Percentiles rank a stretch among this genome's conserved stretches.
phyloP scores from a whole-genome alignment of 2,113 vertebrate species.

The Diphyllodes magnificus region DNA sequence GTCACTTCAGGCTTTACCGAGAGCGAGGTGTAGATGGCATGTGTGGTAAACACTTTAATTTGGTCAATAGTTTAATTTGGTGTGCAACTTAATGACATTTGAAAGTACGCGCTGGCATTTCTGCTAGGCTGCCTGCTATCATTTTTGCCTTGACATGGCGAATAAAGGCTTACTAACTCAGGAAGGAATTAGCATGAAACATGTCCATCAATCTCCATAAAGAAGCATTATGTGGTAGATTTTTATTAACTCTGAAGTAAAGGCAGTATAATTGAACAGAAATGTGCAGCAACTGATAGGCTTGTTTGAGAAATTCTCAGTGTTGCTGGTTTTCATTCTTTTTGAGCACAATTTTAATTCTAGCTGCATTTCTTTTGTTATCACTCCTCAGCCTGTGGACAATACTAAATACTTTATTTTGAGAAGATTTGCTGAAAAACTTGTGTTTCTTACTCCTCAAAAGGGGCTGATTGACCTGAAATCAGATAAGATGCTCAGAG shows the following conservation, averaged over 20 bases:
- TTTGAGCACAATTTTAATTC: conserved; percentile 17
- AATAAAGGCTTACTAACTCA: conserved; percentile 59
- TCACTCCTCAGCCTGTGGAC: neutral
- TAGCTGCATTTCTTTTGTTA: neutral
- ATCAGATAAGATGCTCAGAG: conserved; percentile 1
- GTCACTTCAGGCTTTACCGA: neutral
- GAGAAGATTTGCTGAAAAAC: neutral
- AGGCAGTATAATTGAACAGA: neutral
- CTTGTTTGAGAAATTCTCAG: neutral
- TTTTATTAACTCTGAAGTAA: conserved; percentile 47
- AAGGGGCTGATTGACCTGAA: neutral
- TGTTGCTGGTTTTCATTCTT: neutral
- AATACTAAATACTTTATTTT: conserved; percentile 7
- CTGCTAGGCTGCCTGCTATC: conserved; percentile 64
- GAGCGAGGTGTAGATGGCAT: neutral
- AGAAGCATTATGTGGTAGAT: conserved; percentile 20
- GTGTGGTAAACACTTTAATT: conserved; percentile 61
- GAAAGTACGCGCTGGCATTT: conserved; percentile 65
- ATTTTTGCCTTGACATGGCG: conserved; percentile 55
- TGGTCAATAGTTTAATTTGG: conserved; percentile 69
- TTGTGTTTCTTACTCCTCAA: neutral
- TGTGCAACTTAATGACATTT: conserved; percentile 62
- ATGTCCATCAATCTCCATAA: conserved; percentile 61
- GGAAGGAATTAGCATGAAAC: conserved; percentile 67
- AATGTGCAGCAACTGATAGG: conserved; percentile 19